phyloP scores from a whole-genome alignment of 2,888 invertebrate genomes.

The Scaptomyza polygonia region DNA sequence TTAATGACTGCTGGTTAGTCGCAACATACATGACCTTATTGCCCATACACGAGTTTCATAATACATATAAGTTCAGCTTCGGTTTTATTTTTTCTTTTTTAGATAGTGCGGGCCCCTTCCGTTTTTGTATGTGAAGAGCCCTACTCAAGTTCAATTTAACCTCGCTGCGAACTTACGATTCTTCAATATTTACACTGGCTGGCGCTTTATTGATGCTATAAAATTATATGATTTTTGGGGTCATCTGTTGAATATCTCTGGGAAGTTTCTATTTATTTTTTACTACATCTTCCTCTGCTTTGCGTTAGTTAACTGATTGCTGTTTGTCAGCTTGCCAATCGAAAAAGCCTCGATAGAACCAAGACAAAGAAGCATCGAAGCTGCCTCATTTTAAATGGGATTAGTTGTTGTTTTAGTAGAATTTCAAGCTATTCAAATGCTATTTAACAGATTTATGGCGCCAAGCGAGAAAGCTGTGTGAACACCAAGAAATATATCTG shows the following conservation, averaged over 20 bases:
- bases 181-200: constrained; percentile 44
- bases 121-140: constrained; percentile 29
- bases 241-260: constrained; percentile 46
- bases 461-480: constrained; percentile 54
- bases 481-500: constrained; percentile 40
- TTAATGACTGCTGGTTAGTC: constrained; percentile 37
- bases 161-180: constrained; percentile 16
- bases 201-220: constrained; percentile 47
- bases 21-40: constrained; percentile 46
- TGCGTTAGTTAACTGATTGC: constrained; percentile 63
- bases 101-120: constrained; percentile 54
- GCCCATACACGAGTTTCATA: constrained; percentile 51
- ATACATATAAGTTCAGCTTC: constrained; percentile 45
- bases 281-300: constrained; percentile 32
- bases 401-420: constrained; percentile 46
- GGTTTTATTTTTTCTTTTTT: constrained; percentile 1
- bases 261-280: constrained; percentile 58
- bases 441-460: constrained; percentile 62
- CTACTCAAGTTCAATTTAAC: constrained; percentile 28
- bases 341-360: constrained; percentile 51
- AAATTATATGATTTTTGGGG: constrained; percentile 46
- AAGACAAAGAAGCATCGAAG: constrained; percentile 62
- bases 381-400: constrained; percentile 63
- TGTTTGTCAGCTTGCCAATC: constrained; percentile 46
- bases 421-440: constrained; percentile 18